These are phyloP conservation scores for Antigone vipio DNA, from an alignment of 2,113 vertebrate species.

Conservation along the genomic window DNA sequence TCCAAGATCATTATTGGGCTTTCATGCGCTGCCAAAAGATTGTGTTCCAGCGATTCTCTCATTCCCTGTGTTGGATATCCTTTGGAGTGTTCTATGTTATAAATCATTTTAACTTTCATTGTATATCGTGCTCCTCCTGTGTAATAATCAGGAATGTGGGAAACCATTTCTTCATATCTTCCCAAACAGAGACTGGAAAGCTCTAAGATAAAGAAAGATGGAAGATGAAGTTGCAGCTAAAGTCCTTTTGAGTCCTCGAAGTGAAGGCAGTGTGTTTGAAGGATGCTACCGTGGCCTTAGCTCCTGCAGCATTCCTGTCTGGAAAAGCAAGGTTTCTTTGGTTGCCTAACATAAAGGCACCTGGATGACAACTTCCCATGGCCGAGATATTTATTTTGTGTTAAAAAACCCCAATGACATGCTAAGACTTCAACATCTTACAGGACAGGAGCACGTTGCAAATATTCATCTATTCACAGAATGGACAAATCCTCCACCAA, in stretches of 20 bases:
- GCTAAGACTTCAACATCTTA: background rate
- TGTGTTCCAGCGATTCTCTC: slow-evolving; percentile 20
- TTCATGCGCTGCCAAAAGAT: slow-evolving; percentile 36
- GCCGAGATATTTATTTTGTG: background rate
- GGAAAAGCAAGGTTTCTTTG: background rate
- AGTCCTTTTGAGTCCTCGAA: background rate
- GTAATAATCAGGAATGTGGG: background rate
- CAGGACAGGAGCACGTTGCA: background rate
- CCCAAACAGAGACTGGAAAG: background rate
- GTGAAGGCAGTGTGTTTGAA: background rate
- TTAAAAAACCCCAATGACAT: background rate
- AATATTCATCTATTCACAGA: background rate
- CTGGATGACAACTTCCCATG: background rate
- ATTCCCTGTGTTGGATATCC: background rate
- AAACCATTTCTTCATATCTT: background rate
- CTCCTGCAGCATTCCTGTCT: background rate
- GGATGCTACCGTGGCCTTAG: background rate
- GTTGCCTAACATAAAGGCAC: background rate
- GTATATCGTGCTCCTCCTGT: background rate
- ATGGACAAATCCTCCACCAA: background rate
- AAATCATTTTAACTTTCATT: slow-evolving; percentile 17
- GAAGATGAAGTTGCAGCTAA: background rate
- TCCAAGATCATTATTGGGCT: slow-evolving; percentile 21
- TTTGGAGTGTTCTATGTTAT: background rate
- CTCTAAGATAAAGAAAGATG: background rate